phyloP scores from a whole-genome alignment of 2,888 invertebrate genomes.

The Pyrgus malvae region DNA sequence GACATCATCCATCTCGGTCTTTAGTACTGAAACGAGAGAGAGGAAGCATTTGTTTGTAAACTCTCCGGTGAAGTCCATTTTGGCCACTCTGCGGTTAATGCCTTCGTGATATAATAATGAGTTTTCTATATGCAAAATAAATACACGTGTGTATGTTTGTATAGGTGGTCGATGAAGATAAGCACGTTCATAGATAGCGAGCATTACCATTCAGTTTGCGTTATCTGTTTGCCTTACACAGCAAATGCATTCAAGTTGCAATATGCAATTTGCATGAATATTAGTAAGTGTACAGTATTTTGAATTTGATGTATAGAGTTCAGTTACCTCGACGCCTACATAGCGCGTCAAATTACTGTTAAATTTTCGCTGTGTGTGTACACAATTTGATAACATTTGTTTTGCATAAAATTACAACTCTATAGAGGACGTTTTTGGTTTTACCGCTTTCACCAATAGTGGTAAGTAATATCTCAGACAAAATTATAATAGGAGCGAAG shows the following conservation, averaged over 20 bases:
- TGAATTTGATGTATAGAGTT: slow-evolving; percentile 38
- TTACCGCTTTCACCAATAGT: too few relatives aligned
- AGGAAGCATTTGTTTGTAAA: slow-evolving; percentile 69
- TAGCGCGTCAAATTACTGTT: slow-evolving; percentile 51
- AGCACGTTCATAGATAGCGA: slow-evolving; percentile 18
- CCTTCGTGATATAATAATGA: slow-evolving; percentile 16
- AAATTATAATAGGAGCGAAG: too few relatives aligned
- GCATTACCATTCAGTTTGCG: slow-evolving; percentile 21
- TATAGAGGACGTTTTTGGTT: neutral
- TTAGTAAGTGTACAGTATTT: slow-evolving; percentile 29
- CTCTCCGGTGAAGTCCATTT: slow-evolving; percentile 41
- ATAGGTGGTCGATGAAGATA: slow-evolving; percentile 41
- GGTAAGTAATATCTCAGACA: too few relatives aligned
- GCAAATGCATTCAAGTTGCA: slow-evolving; percentile 8
- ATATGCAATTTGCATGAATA: slow-evolving; percentile 19
- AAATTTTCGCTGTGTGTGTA: slow-evolving; percentile 44
- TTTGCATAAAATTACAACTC: neutral
- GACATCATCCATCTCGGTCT: slow-evolving; percentile 46
- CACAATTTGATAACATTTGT: slow-evolving; percentile 47
- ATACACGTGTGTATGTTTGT: slow-evolving; percentile 45
- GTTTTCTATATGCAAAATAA: slow-evolving; percentile 29
- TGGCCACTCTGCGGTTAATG: slow-evolving; percentile 33
- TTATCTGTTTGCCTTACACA: neutral
- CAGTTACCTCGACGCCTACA: slow-evolving; percentile 55
- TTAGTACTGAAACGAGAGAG: slow-evolving; percentile 46